These are phyloP conservation scores for Coenonympha glycerion DNA, from an alignment of 2,888 invertebrate species.

Conservation along the genomic window DNA sequence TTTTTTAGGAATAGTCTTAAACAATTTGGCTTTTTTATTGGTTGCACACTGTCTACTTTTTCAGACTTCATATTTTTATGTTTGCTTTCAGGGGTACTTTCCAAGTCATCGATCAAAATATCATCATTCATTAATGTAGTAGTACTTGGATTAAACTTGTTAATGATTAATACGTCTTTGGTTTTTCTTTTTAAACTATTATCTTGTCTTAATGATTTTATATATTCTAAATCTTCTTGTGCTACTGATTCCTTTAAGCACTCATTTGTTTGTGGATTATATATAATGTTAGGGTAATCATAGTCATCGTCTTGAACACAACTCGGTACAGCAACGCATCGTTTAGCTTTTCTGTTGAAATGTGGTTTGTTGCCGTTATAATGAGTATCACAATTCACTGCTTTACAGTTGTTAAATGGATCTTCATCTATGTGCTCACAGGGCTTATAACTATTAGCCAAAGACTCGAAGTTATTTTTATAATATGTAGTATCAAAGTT, in stretches of 20 bases:
- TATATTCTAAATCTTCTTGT: slow-evolving; percentile 43
- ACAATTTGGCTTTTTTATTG: background rate
- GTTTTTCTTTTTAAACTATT: slow-evolving; percentile 30
- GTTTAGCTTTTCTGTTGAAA: slow-evolving; percentile 38
- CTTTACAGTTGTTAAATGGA: slow-evolving; percentile 51
- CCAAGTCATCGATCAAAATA: slow-evolving; percentile 10
- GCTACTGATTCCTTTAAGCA: slow-evolving; percentile 40
- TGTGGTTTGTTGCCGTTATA: slow-evolving; percentile 52
- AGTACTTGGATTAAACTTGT: slow-evolving; percentile 25
- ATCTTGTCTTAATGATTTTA: slow-evolving; percentile 36
- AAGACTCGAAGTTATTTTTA: slow-evolving; percentile 26
- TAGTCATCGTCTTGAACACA: slow-evolving; percentile 35
- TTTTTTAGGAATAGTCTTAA: slow-evolving; percentile 19
- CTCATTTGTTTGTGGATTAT: slow-evolving; percentile 45
- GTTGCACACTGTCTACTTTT: background rate
- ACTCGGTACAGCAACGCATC: slow-evolving; percentile 40
- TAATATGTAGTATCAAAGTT: slow-evolving; percentile 49
- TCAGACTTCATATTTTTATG: background rate
- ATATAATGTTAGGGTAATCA: slow-evolving; percentile 38
- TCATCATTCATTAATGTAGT: slow-evolving; percentile 18
- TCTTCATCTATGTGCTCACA: slow-evolving; percentile 52
- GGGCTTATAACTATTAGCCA: slow-evolving; percentile 30
- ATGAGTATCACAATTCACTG: slow-evolving; percentile 54
- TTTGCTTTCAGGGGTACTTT: slow-evolving; percentile 7
- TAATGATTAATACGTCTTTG: slow-evolving; percentile 46